Base-by-base conservation (phyloP, 23 tunicate species). In the Corella eumyota region DNA sequence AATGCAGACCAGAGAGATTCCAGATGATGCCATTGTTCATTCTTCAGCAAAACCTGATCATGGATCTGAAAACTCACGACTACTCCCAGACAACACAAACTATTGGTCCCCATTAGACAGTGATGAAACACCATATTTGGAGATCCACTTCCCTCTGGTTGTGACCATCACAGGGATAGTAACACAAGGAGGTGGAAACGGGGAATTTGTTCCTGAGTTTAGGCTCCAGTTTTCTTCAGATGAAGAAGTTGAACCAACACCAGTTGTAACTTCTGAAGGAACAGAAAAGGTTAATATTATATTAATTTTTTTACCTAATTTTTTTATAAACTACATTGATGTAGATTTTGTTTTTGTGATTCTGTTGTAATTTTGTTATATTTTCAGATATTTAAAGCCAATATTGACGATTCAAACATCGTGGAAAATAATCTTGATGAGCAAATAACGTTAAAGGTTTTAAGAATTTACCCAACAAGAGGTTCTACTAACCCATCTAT, bases 1-100 rank as follows among this genome's bases (percentile, higher is more conserved):
- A 24, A 84, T 84, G 94, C 36, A 58, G 24, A 69, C 24, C 21
- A 56, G 64, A 53, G 78, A 33, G 1, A 64, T 84, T 13, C 46
- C 73, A 0, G 75, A 82, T 28, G 71, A 55, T 21, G 52, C 61
- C 25, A 75, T 84, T 35, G 30, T 68, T n/a, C n/a, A n/a, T n/a
- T n/a, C n/a, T n/a, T n/a, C n/a, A n/a, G n/a, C n/a, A n/a, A n/a
- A n/a, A n/a, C n/a, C n/a, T n/a, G n/a, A n/a, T n/a, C n/a, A n/a
- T n/a, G n/a, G n/a, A n/a, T n/a, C n/a, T n/a, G n/a, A n/a, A n/a
- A n/a, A n/a, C n/a, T n/a, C n/a, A n/a, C n/a, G n/a, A n/a, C n/a
- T n/a, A n/a, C n/a, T n/a, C n/a, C n/a, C n/a, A n/a, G n/a, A n/a
- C n/a, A n/a, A n/a, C n/a, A n/a, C n/a, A n/a, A n/a, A n/a, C n/a